Base-by-base conservation (phyloP, 2,113 vertebrate genomes). In the Meles meles region DNA sequence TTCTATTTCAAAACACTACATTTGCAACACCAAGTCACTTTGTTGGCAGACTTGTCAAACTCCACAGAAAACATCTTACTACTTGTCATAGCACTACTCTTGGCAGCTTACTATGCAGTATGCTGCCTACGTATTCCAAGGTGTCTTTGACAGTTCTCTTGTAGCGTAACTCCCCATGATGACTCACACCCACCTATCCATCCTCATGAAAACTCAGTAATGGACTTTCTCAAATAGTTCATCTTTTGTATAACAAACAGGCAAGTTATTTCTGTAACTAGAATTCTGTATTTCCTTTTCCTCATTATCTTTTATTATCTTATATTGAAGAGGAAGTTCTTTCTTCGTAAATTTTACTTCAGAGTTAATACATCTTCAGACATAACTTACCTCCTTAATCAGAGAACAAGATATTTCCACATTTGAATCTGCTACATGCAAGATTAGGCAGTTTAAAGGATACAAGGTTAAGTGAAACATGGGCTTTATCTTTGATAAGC, bases 211-310 rank as follows among this genome's bases (percentile, higher is more conserved):
- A 7, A 95, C 31, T 90, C 90, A 90, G 72, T 86, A 80, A 82
- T 63, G n/a, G 31, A 42, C 7, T 34, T 82, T 86, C 39, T 88
- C 44, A 72, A 69, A 63, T 89, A 67, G 8, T 37, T 94, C 0
- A 67, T 79, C 77, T 94, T 84, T 31, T 59, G 8, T 39, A 27
- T 93, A 86, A 52, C 69, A 74, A 79, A 31, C 20, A 85, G 63
- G 34, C 17, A 55, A n/a, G 21, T 95, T 92, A 76, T 88, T 42
- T 84, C 27, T 72, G 34, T 95, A 63, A 97, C 93, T 91, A 92
- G 39, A 97, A 96, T 95, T 98, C 27, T 96, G 1, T 97, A 71
- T 57, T 81, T 83, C 80, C 27, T 61, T 94, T 96, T 96, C 80
- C 29, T 17, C 0, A 55, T 96, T 96, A 93, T 86, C 72, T 15